phyloP scores from a whole-genome alignment of 1,140 invertebrate genomes.

The Caenorhabditis brenneri region DNA sequence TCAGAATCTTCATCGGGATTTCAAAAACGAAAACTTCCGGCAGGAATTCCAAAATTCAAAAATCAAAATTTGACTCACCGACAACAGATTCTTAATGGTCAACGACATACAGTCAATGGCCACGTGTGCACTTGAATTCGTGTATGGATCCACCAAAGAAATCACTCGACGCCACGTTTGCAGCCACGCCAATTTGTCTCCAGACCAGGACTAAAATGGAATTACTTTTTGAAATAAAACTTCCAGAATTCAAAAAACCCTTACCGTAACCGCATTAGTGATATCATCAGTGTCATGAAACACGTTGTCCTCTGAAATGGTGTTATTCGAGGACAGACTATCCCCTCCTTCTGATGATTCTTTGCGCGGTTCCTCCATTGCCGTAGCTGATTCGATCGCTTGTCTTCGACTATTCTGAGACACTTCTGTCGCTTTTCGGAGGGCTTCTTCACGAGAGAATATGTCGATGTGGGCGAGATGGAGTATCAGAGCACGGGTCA shows the following conservation, averaged over 20 bases:
- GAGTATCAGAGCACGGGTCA: constrained; percentile 64
- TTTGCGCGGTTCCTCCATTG: constrained; percentile 17
- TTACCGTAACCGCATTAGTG: constrained; percentile 46
- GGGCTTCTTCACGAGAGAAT: constrained; percentile 48
- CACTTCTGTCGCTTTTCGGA: constrained; percentile 22
- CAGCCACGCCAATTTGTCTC: constrained; percentile 45
- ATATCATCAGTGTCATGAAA: constrained; percentile 52
- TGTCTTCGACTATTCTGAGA: neutral
- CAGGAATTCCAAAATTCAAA: no score
- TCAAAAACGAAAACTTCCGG: no score
- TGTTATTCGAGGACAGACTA: neutral
- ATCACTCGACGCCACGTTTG: constrained; percentile 45
- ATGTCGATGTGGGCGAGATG: constrained; percentile 63
- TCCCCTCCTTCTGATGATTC: neutral
- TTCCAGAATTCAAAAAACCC: no score
- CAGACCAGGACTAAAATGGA: constrained; percentile 47
- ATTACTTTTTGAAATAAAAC: neutral
- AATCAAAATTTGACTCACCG: no score
- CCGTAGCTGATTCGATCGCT: constrained; percentile 4
- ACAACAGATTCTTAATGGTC: constrained; percentile 26
- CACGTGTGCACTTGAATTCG: constrained; percentile 36
- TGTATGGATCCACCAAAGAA: constrained; percentile 28
- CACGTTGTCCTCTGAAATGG: constrained; percentile 38
- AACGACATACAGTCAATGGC: constrained; percentile 42
- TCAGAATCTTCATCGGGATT: no score